Base-by-base conservation (phyloP, 2,888 invertebrate species). In the Synergus laeviventris region DNA sequence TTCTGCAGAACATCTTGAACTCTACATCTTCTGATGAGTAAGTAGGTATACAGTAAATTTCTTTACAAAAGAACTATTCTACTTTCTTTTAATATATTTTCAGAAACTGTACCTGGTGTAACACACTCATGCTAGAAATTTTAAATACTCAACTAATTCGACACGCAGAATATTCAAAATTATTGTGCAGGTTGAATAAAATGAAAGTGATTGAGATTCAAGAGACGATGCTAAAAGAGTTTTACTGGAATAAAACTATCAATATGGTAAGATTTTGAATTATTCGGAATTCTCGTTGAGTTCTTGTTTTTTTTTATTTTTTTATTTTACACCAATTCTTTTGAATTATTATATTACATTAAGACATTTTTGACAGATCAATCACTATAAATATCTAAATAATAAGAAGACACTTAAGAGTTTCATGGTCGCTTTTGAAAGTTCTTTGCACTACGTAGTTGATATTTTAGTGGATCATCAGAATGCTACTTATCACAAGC, bases 241-340 rank as follows among this genome's bases (percentile, higher is more conserved):
- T 93, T 85, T 92, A 93, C 76, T 94, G 93, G 94, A 93, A 93
- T 76, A 92, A 93, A 91, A 92, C 93, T 1, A 85, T 92, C 18
- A 90, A 83, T 77, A 93, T 93, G 91, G 93, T 93, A 79, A 79
- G 77, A 49, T 16, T 24, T 70, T 31, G 3, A 45, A 42, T n/a
- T 3, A 12, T 56, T 56, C 11, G 14, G 14, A 42, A 42, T 42
- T 14, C 1, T 14, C 3, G 42, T 42, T 14, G 42, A 42, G 42
- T 42, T 12, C 8, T 42, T 18, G 18, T 9, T 2, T 31, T 18
- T 38, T 9, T 2, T 31, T 5, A 0, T 7, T 31, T 31, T 31
- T 31, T 31, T 31, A 5, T 31, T 31, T 31, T 5, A 31, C 7
- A 31, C 7, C 5, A 31, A 31, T 31, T 31, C 7, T 31, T 31